phyloP scores from a whole-genome alignment of 2,888 invertebrate genomes.

The Drosophila phalerata region DNA sequence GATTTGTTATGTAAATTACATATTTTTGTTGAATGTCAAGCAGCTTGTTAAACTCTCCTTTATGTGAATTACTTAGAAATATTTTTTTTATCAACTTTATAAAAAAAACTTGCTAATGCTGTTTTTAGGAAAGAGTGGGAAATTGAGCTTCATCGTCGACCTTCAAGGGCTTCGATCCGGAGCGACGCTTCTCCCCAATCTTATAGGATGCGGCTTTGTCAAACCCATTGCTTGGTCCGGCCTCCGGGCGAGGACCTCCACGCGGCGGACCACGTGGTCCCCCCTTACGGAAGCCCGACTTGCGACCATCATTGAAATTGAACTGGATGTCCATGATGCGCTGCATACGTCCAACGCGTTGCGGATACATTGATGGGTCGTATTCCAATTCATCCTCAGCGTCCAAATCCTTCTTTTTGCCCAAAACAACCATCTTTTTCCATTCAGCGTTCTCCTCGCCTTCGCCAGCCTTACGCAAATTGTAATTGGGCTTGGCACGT shows the following conservation, averaged over 20 bases:
- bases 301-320: conserved; percentile 92
- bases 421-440: conserved; percentile 95
- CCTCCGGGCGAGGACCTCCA: conserved; percentile 62
- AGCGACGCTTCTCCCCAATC: conserved; percentile 65
- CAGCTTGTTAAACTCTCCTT: conserved; percentile 36
- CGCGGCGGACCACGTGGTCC: conserved; percentile 86
- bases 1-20: conserved; percentile 38
- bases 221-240: conserved; percentile 68
- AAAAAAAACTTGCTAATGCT: conserved; percentile 13
- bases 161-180: conserved; percentile 89
- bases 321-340: conserved; percentile 95
- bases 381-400: conserved; percentile 90
- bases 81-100: conserved; percentile 30
- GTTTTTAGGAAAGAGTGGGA: conserved; percentile 94
- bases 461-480: conserved; percentile 96
- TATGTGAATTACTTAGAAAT: conserved; percentile 33
- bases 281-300: conserved; percentile 89
- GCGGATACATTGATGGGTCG: conserved; percentile 92
- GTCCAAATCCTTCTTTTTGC: conserved; percentile 88
- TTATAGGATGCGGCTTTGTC: conserved; percentile 71
- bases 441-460: conserved; percentile 96
- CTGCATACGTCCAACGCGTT: conserved; percentile 94
- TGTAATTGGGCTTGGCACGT: conserved; percentile 94
- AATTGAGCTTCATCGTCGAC: conserved; percentile 98
- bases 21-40: conserved; percentile 42